Percentiles rank a stretch among this genome's conserved stretches.
Evolutionary conservation across 2,113 vertebrate genomes (phyloP).

Genomic region (Bubo bubo): DNA sequence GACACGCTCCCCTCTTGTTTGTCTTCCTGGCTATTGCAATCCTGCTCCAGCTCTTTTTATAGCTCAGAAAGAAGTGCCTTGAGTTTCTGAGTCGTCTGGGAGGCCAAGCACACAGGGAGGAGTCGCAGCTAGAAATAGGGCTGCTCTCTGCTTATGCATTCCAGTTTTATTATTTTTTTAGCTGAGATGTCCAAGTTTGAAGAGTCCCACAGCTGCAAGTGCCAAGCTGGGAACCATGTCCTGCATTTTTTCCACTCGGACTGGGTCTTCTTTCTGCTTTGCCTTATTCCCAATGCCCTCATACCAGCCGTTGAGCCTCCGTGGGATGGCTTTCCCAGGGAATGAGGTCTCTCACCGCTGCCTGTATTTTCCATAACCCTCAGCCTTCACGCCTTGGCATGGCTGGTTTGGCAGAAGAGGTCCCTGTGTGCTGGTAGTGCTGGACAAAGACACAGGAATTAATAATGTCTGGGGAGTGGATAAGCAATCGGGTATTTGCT

Average conservation of each 20-base stretch:
- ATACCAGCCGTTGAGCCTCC: not conserved
- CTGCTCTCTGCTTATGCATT: constrained; percentile 8
- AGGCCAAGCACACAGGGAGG: constrained; percentile 45
- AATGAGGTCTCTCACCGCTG: not conserved
- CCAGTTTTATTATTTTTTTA: constrained; percentile 5
- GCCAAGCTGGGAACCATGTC: not conserved
- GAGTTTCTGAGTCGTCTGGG: not conserved
- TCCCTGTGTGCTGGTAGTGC: not conserved
- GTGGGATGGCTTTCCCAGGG: not conserved
- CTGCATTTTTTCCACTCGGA: not conserved
- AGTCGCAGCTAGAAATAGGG: constrained; percentile 30
- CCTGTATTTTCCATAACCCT: not conserved
- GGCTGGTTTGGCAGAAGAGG: not conserved
- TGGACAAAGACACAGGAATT: not conserved
- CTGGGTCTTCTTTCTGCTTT: not conserved
- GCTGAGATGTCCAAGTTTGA: constrained; percentile 25
- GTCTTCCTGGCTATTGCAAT: not conserved
- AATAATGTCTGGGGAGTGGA: not conserved
- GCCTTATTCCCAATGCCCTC: not conserved
- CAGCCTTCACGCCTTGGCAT: rapidly evolving
- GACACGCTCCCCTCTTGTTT: not conserved
- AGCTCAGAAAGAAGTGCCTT: not conserved
- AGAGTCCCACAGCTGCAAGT: not conserved
- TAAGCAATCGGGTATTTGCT: not conserved
- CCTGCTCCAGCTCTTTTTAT: constrained; percentile 47